Evolutionary conservation across 2,113 vertebrate species (phyloP), one percentile per base, ranked within the genome.

Genomic region (Ondatra zibethicus): DNA sequence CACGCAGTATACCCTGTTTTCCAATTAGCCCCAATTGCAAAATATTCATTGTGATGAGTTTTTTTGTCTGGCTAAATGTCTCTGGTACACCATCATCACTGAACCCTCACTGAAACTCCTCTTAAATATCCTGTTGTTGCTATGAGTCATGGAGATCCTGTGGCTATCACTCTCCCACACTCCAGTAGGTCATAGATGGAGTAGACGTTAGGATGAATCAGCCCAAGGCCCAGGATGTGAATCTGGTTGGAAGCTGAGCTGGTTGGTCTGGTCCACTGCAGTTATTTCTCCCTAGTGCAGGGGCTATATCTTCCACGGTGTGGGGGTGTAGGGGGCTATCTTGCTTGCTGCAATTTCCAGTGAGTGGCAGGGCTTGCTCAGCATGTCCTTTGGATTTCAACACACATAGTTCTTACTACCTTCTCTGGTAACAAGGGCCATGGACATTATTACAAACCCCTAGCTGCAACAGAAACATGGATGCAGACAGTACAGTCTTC

Each of bases 281-380:
- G 33, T 19, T 17, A 70, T 70, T 36, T 7, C 14, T 70, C 33
- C 68, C 3, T 36, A n/a, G 68, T 70, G 2, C 7, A 17, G 12
- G 2, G 33, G 68, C 33, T 11, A 7, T 2, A 17, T 70, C 33
- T 70, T 7, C 16, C 14, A n/a, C 17, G 66, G 2, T 1, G 19
- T n/a, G 0, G 19, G 1, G 45, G 45, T 6, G 19, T 2, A 17
- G 3, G 33, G 33, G 6, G 16, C 14, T 14, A 70, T 16, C 68
- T 36, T 36, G 36, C 33, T 33, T 70, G 33, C 5, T 70, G 68
- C 33, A 19, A 16, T 70, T 36, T 70, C 16, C 33, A 70, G 33
- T 70, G 33, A 70, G 33, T 2, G 14, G 7, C 3, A n/a, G 6
- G 1, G 33, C 6, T 7, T 19, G 16, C 33, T n/a, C 16, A 70